Conservation (phyloP, 1,140 invertebrate species). For the Ceratosolen solmsi region DNA sequence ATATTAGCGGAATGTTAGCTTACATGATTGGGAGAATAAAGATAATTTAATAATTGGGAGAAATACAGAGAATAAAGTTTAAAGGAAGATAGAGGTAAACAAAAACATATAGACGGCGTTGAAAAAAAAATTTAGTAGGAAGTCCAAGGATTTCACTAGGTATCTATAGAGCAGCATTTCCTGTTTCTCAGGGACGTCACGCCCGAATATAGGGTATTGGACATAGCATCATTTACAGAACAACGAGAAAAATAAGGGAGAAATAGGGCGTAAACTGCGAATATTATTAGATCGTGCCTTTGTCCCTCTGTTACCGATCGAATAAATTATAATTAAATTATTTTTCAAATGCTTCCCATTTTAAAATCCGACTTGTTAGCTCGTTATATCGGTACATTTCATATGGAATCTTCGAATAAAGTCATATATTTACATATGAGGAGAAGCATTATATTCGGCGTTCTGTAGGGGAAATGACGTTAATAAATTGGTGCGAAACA, state of each 20-base stretch:
- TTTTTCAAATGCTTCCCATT: background rate
- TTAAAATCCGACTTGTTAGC: background rate
- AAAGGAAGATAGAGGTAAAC: background rate
- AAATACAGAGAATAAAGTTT: too few relatives aligned
- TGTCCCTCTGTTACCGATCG: background rate
- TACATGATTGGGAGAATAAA: too few relatives aligned
- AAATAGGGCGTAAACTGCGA: background rate
- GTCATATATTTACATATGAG: too few relatives aligned
- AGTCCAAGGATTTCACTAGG: background rate
- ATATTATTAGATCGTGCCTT: background rate
- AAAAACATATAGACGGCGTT: background rate
- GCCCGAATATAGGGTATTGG: background rate
- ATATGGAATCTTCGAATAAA: too few relatives aligned
- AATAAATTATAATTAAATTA: background rate
- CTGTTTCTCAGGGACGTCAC: background rate
- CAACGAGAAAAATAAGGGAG: background rate
- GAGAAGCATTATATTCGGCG: too few relatives aligned
- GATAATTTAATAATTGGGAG: too few relatives aligned
- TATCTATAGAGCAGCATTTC: background rate
- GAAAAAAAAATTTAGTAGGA: background rate
- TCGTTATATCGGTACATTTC: background rate
- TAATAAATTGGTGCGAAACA: too few relatives aligned
- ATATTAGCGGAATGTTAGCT: too few relatives aligned
- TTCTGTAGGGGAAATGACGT: too few relatives aligned
- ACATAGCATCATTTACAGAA: constrained; percentile 26